These are phyloP conservation scores for Drosophila niveifrons DNA, from an alignment of 2,888 invertebrate species.

Conservation along the genomic window DNA sequence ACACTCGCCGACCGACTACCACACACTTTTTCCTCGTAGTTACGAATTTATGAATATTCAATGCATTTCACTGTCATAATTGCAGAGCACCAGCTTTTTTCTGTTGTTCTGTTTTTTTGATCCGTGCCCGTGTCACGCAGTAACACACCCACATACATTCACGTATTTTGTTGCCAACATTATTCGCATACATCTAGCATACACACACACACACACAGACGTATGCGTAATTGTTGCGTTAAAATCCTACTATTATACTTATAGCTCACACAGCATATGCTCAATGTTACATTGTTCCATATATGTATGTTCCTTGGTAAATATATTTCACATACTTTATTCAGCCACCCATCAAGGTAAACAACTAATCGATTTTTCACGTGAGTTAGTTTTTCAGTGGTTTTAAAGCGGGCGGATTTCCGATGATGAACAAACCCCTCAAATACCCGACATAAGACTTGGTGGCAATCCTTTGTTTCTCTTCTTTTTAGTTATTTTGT, in stretches of 20 bases:
- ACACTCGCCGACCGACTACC: constrained; percentile 9
- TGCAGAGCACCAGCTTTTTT: constrained; percentile 62
- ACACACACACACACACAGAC: not conserved
- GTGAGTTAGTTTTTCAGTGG: constrained; percentile 53
- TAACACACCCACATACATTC: not conserved
- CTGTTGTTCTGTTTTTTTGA: constrained; percentile 51
- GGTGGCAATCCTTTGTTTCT: not conserved
- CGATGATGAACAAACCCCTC: constrained; percentile 2
- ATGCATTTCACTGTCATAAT: constrained; percentile 77
- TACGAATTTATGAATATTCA: constrained; percentile 72
- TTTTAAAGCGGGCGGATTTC: constrained; percentile 21
- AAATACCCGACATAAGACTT: not conserved
- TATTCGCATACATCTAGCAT: constrained; percentile 34
- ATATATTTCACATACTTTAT: constrained; percentile 16
- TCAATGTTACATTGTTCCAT: constrained; percentile 5
- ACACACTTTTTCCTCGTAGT: constrained; percentile 3
- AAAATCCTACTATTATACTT: constrained; percentile 2
- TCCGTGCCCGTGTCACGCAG: constrained; percentile 11
- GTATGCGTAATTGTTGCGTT: constrained; percentile 33
- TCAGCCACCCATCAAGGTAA: constrained; percentile 40
- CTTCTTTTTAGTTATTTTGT: constrained; percentile 14
- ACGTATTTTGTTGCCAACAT: constrained; percentile 40
- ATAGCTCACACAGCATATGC: constrained; percentile 10
- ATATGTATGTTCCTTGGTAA: constrained; percentile 13
- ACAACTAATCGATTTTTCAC: constrained; percentile 61